Conservation (phyloP, 2,113 vertebrate genomes). For the Stegastes partitus region DNA sequence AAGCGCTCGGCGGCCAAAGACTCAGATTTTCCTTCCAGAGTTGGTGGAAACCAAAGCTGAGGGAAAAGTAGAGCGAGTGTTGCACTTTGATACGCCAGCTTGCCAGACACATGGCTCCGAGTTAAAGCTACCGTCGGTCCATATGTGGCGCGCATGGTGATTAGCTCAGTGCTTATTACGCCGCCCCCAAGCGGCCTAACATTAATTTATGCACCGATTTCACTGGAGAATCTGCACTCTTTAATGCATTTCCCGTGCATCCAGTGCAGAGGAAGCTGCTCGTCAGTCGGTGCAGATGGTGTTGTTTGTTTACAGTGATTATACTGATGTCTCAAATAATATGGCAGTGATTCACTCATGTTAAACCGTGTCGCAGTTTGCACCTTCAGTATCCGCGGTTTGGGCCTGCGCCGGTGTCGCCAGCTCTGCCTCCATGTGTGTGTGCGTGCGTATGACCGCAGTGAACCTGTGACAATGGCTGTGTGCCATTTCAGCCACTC, state of each 20-base stretch:
- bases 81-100: too few relatives aligned
- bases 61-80: too few relatives aligned
- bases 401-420: slow-evolving; percentile 3
- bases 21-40: too few relatives aligned
- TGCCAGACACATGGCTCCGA: too few relatives aligned
- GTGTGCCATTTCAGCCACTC: slow-evolving; percentile 71
- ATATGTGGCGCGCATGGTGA: neutral
- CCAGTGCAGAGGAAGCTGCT: neutral
- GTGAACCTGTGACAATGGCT: slow-evolving; percentile 78
- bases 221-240: neutral
- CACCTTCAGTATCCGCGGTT: slow-evolving; percentile 37
- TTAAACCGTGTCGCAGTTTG: slow-evolving; percentile 17
- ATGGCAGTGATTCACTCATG: slow-evolving; percentile 4
- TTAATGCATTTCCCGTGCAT: slow-evolving; percentile 13
- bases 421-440: slow-evolving; percentile 6
- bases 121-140: neutral
- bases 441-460: slow-evolving; percentile 53
- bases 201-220: neutral
- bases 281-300: slow-evolving; percentile 5
- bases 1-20: neutral
- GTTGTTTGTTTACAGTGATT: slow-evolving; percentile 39
- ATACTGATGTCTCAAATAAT: slow-evolving; percentile 16
- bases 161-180: neutral
- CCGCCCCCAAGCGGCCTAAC: neutral
- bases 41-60: neutral